Percentiles rank a stretch among this genome's conserved stretches.
Evolutionary conservation across 1,140 invertebrate genomes (phyloP).

Genomic region (Adelges cooleyi): DNA sequence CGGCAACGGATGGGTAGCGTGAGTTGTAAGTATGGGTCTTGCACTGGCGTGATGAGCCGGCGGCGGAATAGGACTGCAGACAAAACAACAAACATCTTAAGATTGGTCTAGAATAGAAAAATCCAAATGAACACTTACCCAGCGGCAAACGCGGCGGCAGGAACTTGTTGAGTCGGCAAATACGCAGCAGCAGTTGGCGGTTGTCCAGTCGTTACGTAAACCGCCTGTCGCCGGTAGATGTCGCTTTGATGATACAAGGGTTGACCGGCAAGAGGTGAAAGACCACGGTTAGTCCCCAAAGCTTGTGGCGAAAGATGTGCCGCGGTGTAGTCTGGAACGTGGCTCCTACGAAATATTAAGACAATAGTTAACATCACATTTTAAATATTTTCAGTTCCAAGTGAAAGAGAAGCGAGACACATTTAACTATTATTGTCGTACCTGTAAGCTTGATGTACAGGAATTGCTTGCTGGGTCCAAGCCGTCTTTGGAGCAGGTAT

Average conservation of each 20-base stretch:
- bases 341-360: not conserved
- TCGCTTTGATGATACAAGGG: slow-evolving; percentile 45
- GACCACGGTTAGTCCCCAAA: slow-evolving; percentile 34
- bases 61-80: slow-evolving; percentile 55
- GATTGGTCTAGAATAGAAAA: not conserved
- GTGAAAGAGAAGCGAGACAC: no score
- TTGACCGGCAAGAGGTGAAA: slow-evolving; percentile 42
- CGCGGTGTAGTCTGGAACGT: slow-evolving; percentile 33
- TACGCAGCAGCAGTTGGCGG: slow-evolving; percentile 39
- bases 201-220: slow-evolving; percentile 49
- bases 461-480: slow-evolving; percentile 46
- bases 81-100: slow-evolving; percentile 24
- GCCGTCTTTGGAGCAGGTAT: slow-evolving; percentile 37
- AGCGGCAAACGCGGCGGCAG: slow-evolving; percentile 38
- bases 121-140: slow-evolving; percentile 37
- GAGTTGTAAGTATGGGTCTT: slow-evolving; percentile 59
- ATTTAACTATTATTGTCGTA: slow-evolving; percentile 32
- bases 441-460: slow-evolving; percentile 47
- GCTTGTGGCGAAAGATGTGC: slow-evolving; percentile 43
- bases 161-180: slow-evolving; percentile 43
- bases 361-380: slow-evolving; percentile 17
- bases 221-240: slow-evolving; percentile 45
- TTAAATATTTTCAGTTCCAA: not conserved
- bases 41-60: slow-evolving; percentile 76
- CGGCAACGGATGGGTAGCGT: slow-evolving; percentile 64